Percentiles rank a stretch among this genome's conserved stretches.
Evolutionary conservation across 2,888 invertebrate genomes (phyloP).

Genomic region (Biston stratarius): DNA sequence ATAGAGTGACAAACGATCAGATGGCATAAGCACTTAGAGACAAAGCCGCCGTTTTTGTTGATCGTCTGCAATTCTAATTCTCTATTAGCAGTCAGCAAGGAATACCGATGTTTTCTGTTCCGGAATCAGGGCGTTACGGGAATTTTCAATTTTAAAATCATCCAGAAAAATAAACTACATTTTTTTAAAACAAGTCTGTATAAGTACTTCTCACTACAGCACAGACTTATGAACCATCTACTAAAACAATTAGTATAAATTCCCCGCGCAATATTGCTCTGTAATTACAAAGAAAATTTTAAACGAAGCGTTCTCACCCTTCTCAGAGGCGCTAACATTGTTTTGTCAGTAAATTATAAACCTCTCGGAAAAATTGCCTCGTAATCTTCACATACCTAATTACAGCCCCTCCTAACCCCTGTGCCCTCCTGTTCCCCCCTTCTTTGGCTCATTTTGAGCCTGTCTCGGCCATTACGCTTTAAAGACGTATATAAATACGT

Average conservation of each 20-base stretch:
- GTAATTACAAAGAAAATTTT: conserved; percentile 36
- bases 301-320: conserved; percentile 34
- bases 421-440: background rate
- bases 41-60: too few species aligned
- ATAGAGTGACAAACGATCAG: too few species aligned
- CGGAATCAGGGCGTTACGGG: too few species aligned
- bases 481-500: conserved; percentile 3
- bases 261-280: conserved; percentile 8
- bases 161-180: too few species aligned
- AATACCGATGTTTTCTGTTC: too few species aligned
- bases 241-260: conserved; percentile 23
- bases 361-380: conserved; percentile 44
- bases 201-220: background rate
- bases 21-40: too few species aligned
- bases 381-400: conserved; percentile 47
- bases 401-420: conserved; percentile 27
- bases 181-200: background rate
- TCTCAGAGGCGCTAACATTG: conserved; percentile 36
- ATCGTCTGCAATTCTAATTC: too few species aligned
- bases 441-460: background rate
- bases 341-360: conserved; percentile 47
- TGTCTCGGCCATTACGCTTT: background rate
- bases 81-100: too few species aligned
- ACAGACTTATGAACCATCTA: background rate
- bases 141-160: too few species aligned